These are phyloP conservation scores for Illadopsis cleaveri DNA, from an alignment of 2,113 vertebrate genomes.

Conservation along the genomic window DNA sequence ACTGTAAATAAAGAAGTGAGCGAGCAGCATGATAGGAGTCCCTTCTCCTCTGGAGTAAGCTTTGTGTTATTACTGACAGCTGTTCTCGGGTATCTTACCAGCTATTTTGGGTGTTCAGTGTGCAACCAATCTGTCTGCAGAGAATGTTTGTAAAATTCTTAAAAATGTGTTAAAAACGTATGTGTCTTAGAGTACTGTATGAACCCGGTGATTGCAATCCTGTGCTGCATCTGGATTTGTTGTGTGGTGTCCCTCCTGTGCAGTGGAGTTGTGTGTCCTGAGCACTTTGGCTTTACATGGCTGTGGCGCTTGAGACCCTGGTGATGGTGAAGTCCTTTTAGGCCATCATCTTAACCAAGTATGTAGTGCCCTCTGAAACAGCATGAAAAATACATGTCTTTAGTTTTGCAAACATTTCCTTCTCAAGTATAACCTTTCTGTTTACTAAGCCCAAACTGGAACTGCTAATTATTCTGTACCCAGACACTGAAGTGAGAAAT, in stretches of 20 bases:
- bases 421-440: neutral
- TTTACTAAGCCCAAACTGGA: neutral
- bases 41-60: neutral
- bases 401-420: neutral
- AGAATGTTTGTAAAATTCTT: neutral
- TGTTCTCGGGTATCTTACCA: neutral
- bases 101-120: neutral
- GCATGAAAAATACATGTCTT: neutral
- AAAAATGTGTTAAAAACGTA: neutral
- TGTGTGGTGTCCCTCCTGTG: neutral
- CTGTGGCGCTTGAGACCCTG: neutral
- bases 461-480: neutral
- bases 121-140: neutral
- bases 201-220: rapidly evolving
- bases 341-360: neutral
- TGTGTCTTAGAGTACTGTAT: neutral
- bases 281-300: rapidly evolving
- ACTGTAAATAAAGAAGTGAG: neutral
- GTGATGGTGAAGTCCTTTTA: neutral
- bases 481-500: neutral
- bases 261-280: neutral
- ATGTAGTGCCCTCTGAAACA: neutral
- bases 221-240: neutral
- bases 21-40: neutral
- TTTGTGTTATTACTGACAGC: neutral